Base-by-base conservation (phyloP, 2,797 vertebrate genomes). In the Takifugu rubripes region DNA sequence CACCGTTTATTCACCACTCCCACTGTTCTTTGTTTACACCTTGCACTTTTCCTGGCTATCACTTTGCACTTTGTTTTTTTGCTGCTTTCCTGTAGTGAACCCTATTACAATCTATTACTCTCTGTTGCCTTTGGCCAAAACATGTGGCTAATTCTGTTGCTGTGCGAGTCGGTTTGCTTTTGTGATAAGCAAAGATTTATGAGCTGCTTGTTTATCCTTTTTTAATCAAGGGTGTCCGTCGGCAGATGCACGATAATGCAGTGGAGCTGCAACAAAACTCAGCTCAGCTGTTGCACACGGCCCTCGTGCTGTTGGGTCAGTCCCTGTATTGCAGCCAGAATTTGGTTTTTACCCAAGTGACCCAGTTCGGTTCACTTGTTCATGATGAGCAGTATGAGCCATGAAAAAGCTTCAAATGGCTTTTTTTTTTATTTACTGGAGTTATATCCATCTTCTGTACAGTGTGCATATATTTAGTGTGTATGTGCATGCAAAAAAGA, bases 141-240 rank as follows among this genome's bases (percentile, higher is more conserved):
- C 70, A n/a, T 17, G 5, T 52, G 7, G 8, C 68, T 77, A 76
- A 78, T 77, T 70, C 76, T 82, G 61, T 77, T 89, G 82, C 67
- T 75, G 55, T 51, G 57, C 64, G 49, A 79, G 61, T 68, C 72
- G 63, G 72, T 83, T 76, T 58, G 71, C 72, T 76, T 71, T 67
- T 49, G 60, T 74, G 72, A 79, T 83, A 76, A 77, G 81, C 74
- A 68, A 63, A 79, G 74, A 82, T 78, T 85, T 78, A 84, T 77
- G 74, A 81, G 74, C 62, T 61, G 60, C 74, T 72, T 68, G 77
- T 73, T 74, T 75, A 65, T 75, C 68, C 67, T 77, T 78, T 74
- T 71, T 76, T 76, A 80, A 79, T 86, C 79, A 73, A 15, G 59
- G 27, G 59, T 71, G 64, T 76, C 66, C 55, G 81, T 84, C 73